These are phyloP conservation scores for Triplophysa dalaica DNA, from an alignment of 2,113 vertebrate genomes.

Conservation along the genomic window DNA sequence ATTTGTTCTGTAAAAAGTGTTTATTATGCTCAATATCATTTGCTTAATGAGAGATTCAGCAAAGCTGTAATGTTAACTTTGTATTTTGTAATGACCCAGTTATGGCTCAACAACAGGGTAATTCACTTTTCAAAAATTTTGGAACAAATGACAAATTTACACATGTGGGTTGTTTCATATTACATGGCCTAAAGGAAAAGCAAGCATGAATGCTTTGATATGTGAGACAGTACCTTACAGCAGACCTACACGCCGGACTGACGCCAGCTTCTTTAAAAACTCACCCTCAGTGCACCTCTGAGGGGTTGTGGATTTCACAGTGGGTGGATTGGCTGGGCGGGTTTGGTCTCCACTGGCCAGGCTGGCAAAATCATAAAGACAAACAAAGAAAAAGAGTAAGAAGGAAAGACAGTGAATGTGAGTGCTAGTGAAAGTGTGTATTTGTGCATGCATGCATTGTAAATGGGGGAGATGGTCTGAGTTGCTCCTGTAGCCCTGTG, in stretches of 20 bases:
- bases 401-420: slow-evolving; percentile 2
- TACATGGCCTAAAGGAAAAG: not conserved
- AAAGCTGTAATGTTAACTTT: not conserved
- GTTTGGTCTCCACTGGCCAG: slow-evolving; percentile 38
- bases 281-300: slow-evolving; percentile 19
- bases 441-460: not conserved
- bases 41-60: not conserved
- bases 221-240: slow-evolving; percentile 9
- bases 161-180: slow-evolving; percentile 16
- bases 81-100: slow-evolving; percentile 3
- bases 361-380: slow-evolving; percentile 36
- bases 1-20: not conserved
- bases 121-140: not conserved
- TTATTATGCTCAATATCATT: not conserved
- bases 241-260: not conserved
- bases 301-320: slow-evolving; percentile 19
- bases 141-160: slow-evolving; percentile 1
- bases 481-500: slow-evolving; percentile 54
- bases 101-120: not conserved
- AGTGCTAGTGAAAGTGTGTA: slow-evolving; percentile 26
- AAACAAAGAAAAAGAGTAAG: slow-evolving; percentile 5
- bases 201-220: not conserved
- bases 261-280: slow-evolving; percentile 4
- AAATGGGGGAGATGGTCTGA: slow-evolving; percentile 23
- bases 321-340: slow-evolving; percentile 16